These are phyloP conservation scores for Etheostoma nigrum DNA, from an alignment of 2,797 vertebrate species.

Conservation along the genomic window DNA sequence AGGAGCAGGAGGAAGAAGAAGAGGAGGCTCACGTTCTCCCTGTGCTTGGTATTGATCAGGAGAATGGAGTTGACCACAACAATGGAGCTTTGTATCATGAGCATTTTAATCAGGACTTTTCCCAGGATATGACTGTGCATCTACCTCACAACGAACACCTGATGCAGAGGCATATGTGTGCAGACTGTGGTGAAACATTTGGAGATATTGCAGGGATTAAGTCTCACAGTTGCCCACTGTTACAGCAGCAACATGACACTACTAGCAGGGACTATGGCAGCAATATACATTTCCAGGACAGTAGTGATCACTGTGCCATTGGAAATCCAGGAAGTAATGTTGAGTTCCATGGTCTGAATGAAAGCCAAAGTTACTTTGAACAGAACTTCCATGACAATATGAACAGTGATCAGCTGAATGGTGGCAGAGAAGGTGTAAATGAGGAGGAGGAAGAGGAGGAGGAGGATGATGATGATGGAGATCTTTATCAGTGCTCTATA, in stretches of 20 bases:
- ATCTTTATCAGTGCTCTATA: slow-evolving; percentile 93
- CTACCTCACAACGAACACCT: slow-evolving; percentile 81
- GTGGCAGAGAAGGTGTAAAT: slow-evolving; percentile 42
- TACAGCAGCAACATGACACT: slow-evolving; percentile 75
- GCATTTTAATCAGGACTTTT: slow-evolving; percentile 74
- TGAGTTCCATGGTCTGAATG: slow-evolving; percentile 69
- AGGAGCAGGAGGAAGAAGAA: no score
- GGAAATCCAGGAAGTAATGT: slow-evolving; percentile 60
- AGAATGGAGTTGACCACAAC: slow-evolving; percentile 59
- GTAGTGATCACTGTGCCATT: slow-evolving; percentile 55
- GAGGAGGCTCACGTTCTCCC: slow-evolving; percentile 20
- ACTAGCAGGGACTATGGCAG: slow-evolving; percentile 52
- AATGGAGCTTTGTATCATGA: slow-evolving; percentile 67
- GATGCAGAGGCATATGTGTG: slow-evolving; percentile 88
- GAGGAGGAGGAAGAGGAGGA: slow-evolving; percentile 54
- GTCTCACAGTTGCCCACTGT: slow-evolving; percentile 81
- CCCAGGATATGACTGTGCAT: slow-evolving; percentile 70
- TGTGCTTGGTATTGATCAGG: slow-evolving; percentile 63
- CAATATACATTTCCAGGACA: slow-evolving; percentile 68
- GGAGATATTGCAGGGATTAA: slow-evolving; percentile 85
- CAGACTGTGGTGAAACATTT: slow-evolving; percentile 86
- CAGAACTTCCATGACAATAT: slow-evolving; percentile 69
- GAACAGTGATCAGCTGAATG: slow-evolving; percentile 57
- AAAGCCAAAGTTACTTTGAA: slow-evolving; percentile 71
- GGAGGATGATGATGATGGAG: slow-evolving; percentile 78